Conservation (phyloP, 2,797 vertebrate species). For the Lagodon rhomboides region DNA sequence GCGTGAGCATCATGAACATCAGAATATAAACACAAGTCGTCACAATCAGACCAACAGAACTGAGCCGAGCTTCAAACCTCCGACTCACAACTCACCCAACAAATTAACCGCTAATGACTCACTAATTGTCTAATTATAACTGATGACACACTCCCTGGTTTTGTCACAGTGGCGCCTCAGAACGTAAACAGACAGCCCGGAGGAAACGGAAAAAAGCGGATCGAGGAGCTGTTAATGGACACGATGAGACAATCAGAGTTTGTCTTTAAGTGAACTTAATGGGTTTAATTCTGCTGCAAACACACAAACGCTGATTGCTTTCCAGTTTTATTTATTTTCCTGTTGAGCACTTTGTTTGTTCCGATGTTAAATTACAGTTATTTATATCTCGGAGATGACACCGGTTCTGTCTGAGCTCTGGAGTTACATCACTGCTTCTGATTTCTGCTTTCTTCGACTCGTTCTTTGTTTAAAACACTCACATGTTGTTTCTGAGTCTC, state of each 20-base stretch:
- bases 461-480: not conserved
- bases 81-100: slow-evolving; percentile 24
- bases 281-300: slow-evolving; percentile 26
- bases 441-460: not conserved
- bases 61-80: not conserved
- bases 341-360: not conserved
- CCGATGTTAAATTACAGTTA: not conserved
- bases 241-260: not conserved
- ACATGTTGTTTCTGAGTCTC: not conserved
- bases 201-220: not conserved
- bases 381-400: not conserved
- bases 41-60: not conserved
- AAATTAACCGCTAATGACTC: slow-evolving; percentile 38
- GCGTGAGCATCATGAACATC: too few species aligned
- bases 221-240: slow-evolving; percentile 1
- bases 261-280: not conserved
- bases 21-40: not conserved
- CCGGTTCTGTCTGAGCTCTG: not conserved
- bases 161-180: not conserved
- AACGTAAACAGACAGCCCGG: not conserved
- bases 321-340: not conserved
- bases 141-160: slow-evolving; percentile 36
- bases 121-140: slow-evolving; percentile 45
- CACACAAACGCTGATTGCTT: not conserved
- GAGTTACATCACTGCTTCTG: not conserved